Evolutionary conservation across 1,140 invertebrate genomes (phyloP), one percentile per base, ranked within the genome.

Genomic region (Sipha flava): DNA sequence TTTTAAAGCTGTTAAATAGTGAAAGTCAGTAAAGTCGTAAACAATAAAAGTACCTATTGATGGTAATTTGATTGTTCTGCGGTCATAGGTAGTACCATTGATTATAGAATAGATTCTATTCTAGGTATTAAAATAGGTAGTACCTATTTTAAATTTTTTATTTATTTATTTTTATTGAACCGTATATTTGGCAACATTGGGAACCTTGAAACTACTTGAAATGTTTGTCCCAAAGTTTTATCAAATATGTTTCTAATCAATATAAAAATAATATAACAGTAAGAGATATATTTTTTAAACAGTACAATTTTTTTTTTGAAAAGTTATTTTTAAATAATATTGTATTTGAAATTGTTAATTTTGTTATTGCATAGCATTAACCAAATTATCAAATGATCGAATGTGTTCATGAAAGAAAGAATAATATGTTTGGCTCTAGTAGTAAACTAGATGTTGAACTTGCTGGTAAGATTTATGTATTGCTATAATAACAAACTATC

Each of bases 341-440:
- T 16, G 4, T 64, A 10, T 43, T 66, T 64, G n/a, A 18, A 34
- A 23, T 49, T 26, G 18, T 49, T 49, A 23, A 14, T 37, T 21
- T 34, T 31, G 21, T 34, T 73, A 34, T 9, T 37, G 45, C 21
- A 29, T 29, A 9, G 23, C 26, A 40, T 21, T 54, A 34, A 18
- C 14, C 43, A 77, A 77, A 57, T 57, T 37, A 26, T 43, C 5
- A 77, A 43, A 57, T 75, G 70, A 49, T 77, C 43, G 52, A 77
- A n/a, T 77, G 73, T 43, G 52, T 59, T 40, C 26, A 77, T 37
- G 73, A 77, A 43, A 40, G 73, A 77, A 77, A 77, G 16, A 77
- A 49, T 10, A 77, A 77, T n/a, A 77, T 77, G 73, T 77, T 77
- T 59, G 73, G 52, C 34, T 77, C 73, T 40, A 43, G 49, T 16